phyloP scores from a whole-genome alignment of 2,113 vertebrate species.

The Urocolius indicus region DNA sequence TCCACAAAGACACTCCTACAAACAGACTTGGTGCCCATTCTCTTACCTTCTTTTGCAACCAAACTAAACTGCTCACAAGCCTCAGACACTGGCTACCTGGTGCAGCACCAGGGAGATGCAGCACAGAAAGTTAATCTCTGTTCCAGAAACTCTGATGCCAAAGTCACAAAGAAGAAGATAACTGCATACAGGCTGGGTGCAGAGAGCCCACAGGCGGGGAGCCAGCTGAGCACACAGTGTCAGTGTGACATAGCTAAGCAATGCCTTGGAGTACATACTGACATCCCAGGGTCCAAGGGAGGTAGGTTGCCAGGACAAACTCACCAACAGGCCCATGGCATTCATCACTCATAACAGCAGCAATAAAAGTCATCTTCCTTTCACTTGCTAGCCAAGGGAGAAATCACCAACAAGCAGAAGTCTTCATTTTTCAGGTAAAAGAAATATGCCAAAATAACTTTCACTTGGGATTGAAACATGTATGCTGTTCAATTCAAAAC shows the following conservation, averaged over 20 bases:
- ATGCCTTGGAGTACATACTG: background rate
- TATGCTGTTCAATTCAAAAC: background rate
- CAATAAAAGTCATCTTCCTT: background rate
- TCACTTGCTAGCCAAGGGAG: background rate
- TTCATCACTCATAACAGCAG: fast-evolving
- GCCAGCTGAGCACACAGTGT: background rate
- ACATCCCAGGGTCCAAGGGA: background rate
- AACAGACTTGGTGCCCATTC: background rate
- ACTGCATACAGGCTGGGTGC: background rate
- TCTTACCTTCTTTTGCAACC: background rate
- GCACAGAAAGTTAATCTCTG: background rate
- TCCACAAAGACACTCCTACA: background rate
- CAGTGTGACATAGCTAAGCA: background rate
- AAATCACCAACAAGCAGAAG: background rate
- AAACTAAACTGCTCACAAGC: background rate
- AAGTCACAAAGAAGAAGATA: background rate
- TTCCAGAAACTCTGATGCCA: background rate
- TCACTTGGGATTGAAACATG: background rate
- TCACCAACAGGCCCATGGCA: background rate
- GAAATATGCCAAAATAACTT: background rate
- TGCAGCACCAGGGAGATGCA: background rate
- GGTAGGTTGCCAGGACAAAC: background rate
- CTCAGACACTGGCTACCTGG: background rate
- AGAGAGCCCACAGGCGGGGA: background rate
- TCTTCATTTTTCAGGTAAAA: background rate